phyloP scores from a whole-genome alignment of 2,797 vertebrate genomes.

The Sebastiscus tertius region DNA sequence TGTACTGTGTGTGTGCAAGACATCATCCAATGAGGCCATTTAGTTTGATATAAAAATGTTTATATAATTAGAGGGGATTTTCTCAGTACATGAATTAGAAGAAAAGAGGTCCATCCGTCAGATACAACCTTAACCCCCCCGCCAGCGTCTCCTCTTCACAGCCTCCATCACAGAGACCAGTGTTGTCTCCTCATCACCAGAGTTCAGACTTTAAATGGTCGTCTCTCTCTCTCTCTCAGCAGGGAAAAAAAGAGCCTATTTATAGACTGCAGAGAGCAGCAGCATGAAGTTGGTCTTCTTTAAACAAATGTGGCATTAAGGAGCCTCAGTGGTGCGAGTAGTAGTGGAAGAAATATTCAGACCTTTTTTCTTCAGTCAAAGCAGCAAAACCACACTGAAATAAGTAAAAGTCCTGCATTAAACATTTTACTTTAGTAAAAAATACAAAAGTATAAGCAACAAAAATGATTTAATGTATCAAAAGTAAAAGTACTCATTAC shows the following conservation, averaged over 20 bases:
- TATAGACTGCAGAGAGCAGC: slow-evolving; percentile 21
- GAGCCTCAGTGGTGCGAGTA: background rate
- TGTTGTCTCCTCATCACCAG: slow-evolving; percentile 7
- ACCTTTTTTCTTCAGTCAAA: background rate
- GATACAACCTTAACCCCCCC: too few relatives aligned
- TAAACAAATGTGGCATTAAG: slow-evolving; percentile 58
- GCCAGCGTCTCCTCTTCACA: background rate
- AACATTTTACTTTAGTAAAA: background rate
- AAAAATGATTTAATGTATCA: too few relatives aligned
- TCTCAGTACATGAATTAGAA: too few relatives aligned
- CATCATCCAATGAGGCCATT: background rate
- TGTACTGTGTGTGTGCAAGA: background rate
- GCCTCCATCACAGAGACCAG: slow-evolving; percentile 35
- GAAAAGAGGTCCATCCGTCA: too few relatives aligned
- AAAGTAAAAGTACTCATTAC: too few relatives aligned
- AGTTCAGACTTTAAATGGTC: slow-evolving; percentile 25
- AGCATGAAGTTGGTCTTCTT: slow-evolving; percentile 42
- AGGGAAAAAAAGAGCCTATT: slow-evolving; percentile 44
- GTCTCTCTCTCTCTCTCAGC: slow-evolving; percentile 15
- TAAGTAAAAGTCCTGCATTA: background rate
- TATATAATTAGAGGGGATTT: too few relatives aligned
- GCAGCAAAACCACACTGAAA: background rate
- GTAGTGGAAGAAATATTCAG: background rate
- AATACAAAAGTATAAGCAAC: too few relatives aligned
- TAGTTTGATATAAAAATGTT: background rate